Percentiles rank a stretch among this genome's conserved stretches.
Evolutionary conservation across 1,140 invertebrate genomes (phyloP).

Genomic region (Helicoverpa zea): DNA sequence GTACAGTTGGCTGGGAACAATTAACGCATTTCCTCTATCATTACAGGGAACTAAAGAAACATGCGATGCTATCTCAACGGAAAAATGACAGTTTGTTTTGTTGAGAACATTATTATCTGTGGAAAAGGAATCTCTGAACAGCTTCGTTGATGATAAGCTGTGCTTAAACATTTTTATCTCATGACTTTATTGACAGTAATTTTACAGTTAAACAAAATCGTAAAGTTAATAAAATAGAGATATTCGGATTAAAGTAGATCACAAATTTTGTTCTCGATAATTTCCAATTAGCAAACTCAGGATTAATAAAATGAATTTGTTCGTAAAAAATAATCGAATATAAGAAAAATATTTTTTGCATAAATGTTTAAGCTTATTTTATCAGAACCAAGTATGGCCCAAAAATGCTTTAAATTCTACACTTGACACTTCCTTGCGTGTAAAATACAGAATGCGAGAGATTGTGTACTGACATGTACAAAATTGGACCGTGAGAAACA

Average conservation of each 20-base stretch:
- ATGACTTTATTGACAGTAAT: no score
- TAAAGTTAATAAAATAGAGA: no score
- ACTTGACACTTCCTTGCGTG: constrained; percentile 18
- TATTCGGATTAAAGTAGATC: no score
- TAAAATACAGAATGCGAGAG: constrained; percentile 11
- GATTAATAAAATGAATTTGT: background rate
- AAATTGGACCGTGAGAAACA: constrained; percentile 34
- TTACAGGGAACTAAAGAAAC: constrained; percentile 48
- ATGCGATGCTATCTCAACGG: constrained; percentile 22
- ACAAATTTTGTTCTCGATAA: no score
- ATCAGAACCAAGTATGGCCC: background rate
- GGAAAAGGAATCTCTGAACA: background rate
- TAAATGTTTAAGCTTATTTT: background rate
- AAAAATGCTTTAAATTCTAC: constrained; percentile 10
- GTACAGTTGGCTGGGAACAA: constrained; percentile 66
- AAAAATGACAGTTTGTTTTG: constrained; percentile 12
- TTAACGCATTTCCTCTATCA: constrained; percentile 73
- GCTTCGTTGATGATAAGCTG: no score
- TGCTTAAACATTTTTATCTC: no score
- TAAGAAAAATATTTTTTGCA: background rate
- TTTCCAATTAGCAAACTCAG: no score
- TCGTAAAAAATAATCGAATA: background rate
- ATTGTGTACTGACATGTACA: constrained; percentile 21
- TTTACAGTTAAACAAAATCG: no score
- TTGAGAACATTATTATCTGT: background rate